Evolutionary conservation across 2,888 invertebrate genomes (phyloP).

Genomic region (Archaeoteleia sp.): DNA sequence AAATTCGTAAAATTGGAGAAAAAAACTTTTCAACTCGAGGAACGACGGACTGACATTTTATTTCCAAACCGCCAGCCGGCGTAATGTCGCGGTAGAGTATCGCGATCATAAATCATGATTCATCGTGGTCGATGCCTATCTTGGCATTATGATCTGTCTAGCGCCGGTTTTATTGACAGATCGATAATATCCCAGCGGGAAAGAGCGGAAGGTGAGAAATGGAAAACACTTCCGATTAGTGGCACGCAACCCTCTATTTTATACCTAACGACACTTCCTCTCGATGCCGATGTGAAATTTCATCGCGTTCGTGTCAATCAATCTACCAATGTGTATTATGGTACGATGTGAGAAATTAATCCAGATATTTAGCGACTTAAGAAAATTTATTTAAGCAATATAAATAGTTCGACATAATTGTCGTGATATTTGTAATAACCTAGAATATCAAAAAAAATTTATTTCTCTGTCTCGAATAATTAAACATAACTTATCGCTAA

Average conservation of each 20-base stretch:
- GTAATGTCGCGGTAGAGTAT: no score
- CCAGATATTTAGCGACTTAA: no score
- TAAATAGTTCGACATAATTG: no score
- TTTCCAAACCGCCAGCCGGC: no score
- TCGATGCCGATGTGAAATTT: conserved; percentile 18
- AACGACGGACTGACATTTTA: no score
- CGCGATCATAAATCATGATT: conserved; percentile 38
- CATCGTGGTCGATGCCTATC: conserved; percentile 48
- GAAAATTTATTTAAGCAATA: no score
- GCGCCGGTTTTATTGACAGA: conserved; percentile 53
- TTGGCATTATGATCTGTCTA: conserved; percentile 53
- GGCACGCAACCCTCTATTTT: conserved; percentile 27
- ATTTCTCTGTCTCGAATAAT: no score
- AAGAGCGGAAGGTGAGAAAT: conserved; percentile 28
- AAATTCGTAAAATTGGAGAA: no score
- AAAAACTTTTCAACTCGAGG: no score
- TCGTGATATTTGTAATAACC: no score
- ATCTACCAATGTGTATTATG: conserved; percentile 16
- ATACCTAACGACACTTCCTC: conserved; percentile 16
- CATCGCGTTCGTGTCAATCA: conserved; percentile 34
- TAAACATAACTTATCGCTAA: no score
- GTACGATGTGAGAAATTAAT: neutral
- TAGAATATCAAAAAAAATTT: no score
- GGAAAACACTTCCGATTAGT: conserved; percentile 50
- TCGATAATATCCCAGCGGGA: conserved; percentile 49